Base-by-base conservation (phyloP, 2,797 vertebrate species). In the Acanthornis magna region DNA sequence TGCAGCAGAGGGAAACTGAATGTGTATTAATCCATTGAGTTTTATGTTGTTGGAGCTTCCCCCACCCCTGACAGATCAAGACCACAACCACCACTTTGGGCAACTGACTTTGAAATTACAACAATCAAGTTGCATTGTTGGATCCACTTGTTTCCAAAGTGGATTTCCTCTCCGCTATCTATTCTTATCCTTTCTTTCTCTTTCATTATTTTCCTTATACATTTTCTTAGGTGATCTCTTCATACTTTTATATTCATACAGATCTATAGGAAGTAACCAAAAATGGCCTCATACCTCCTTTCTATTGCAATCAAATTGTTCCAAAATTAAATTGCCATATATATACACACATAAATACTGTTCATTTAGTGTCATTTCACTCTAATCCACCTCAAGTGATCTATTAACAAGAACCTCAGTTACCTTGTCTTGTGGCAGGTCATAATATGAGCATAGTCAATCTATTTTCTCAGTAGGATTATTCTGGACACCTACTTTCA, bases 11-110 rank as follows among this genome's bases (percentile, higher is more conserved):
- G 14, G 25, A 34, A 16, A 3, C n/a, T 42, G 17, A 67, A 22
- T 0, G 0, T 38, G 14, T 11, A 26, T 53, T 40, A 88, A 53
- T 8, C 25, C 40, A 22, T 0, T 60, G 25, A 40, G 54, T 17
- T 48, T 48, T 36, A 18, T 36, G 15, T 42, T 36, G 12, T 6
- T 21, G 12, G 5, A 5, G 14, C 14, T 74, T 60, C 40, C 50
- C 12, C 12, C 40, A 34, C 3, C 11, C 21, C 10, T 0, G 1
- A 14, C 6, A 20, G 10, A 47, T 30, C n/a, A 45, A 60, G 22
- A 47, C 15, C 22, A 47, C 42, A 53, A 23, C 13, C 30, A 40
- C 30, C 54, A 34, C 11, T 5, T 30, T 23, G 34, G 32, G 40
- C 15, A 48, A 47, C 8, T 34, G 26, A 54, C 47, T 30, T 3